Base-by-base conservation (phyloP, 2,113 vertebrate species). In the Dissostichus mawsoni region DNA sequence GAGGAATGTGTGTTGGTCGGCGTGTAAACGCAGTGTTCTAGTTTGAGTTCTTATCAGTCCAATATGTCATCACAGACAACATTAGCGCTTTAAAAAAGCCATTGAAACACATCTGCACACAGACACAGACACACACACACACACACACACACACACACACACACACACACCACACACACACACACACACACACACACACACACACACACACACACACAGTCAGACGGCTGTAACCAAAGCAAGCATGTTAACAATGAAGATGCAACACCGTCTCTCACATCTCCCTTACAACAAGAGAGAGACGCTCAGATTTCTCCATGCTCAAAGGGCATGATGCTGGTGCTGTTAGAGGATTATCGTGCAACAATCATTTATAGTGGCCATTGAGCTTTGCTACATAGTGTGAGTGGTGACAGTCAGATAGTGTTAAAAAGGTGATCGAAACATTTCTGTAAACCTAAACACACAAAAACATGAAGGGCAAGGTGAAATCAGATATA, bases 1-100 rank as follows among this genome's bases (percentile, higher is more conserved):
- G 47, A 80, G 83, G 91, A 93, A 93, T 92, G 92, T 72, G 57
- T 74, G 76, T 81, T 13, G 18, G 81, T 86, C 80, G 79, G 75
- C 65, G 12, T 45, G 69, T 65, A 69, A 80, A 87, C 58, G 80
- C 63, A 47, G 76, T 9, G 20, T 68, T 84, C 56, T 72, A 73
- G 87, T 82, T 84, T 86, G 82, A 90, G 81, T 53, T 84, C 80
- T 84, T 84, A 90, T 91, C 74, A 69, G 84, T 57, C 33, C 25
- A 75, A 78, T 16, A 55, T 91, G 83, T 90, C 84, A 87, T 91
- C 79, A 45, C 78, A 66, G 69, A 69, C 66, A 76, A 76, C 84
- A 80, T 82, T 66, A 82, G 64, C 18, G 23, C 45, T 13, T 14
- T 12, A 65, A 65, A 33, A 65, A 56, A 72, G 48, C 65, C 59